Base-by-base conservation (phyloP, 2,113 vertebrate genomes). In the Atrichornis clamosus region DNA sequence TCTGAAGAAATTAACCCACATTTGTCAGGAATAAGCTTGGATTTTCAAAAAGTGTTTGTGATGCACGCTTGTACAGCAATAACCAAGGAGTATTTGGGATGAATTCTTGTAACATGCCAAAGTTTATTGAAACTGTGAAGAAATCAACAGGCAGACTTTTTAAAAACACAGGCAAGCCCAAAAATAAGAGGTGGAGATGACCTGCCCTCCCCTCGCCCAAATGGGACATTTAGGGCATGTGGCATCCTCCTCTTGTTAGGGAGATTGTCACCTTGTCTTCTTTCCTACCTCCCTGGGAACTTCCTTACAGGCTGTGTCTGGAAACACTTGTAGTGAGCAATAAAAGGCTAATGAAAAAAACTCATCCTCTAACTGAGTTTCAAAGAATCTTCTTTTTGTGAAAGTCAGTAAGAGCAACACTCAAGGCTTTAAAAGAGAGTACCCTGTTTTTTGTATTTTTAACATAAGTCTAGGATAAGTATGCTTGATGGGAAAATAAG, bases 281-380 rank as follows among this genome's bases (percentile, higher is more conserved):
- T 59, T 47, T 63, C 33, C 70, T 79, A 37, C 11, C 19, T 74
- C 47, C 19, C 33, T 13, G 58, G 16, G 14, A 87, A 28, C 3
- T 1, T 77, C 17, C 12, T 81, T 68, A 35, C 1, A 2, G 35
- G 33, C 23, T 81, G 39, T 59, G 30, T 58, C 24, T 70, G 35
- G 21, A 78, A 95, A 75, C 33, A 63, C 30, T 59, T 3, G 10
- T 5, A 60, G 18, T 26, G 35, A 82, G 37, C 37, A 81, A 89
- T 39, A 83, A 59, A 75, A 63, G 21, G n/a, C 47, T 83, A 90
- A 92, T 64, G 46, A 81, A 93, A 84, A 84, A 90, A 90, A 26
- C 33, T 50, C 30, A 49, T 83, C 17, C 3, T 62, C 11, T 77
- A 37, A 37, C 6, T 58, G 69, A 37, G 47, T 85, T 91, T 95